Percentiles rank a stretch among this genome's conserved stretches.
These are phyloP conservation scores for Papilio xuthus DNA, from an alignment of 1,140 invertebrate genomes.

Conservation along the genomic window DNA sequence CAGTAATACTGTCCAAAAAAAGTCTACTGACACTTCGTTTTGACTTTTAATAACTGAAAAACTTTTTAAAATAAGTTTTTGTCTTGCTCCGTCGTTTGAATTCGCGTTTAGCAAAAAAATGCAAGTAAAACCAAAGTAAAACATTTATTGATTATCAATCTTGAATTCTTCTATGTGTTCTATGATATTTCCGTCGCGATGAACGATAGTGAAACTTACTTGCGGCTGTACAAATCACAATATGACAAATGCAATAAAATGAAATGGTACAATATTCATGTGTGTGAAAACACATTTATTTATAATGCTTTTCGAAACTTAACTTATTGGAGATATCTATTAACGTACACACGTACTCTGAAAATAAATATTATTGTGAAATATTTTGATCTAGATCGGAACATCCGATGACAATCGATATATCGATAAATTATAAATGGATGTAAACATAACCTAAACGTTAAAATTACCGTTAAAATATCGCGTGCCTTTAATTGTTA, in stretches of 20 bases:
- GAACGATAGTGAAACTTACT: not conserved
- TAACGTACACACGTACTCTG: too few species aligned
- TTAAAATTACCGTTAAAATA: constrained; percentile 7
- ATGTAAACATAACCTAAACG: constrained; percentile 19
- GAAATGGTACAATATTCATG: too few species aligned
- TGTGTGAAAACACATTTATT: too few species aligned
- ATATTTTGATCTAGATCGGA: not conserved
- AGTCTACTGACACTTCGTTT: too few species aligned
- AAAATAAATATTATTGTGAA: too few species aligned
- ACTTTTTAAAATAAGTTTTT: too few species aligned
- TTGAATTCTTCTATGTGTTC: not conserved
- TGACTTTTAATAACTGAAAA: too few species aligned
- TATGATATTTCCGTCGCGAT: not conserved
- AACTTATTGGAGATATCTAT: too few species aligned
- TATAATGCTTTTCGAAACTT: too few species aligned
- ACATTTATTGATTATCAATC: not conserved
- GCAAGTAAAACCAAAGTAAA: not conserved
- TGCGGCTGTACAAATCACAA: not conserved
- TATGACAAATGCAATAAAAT: not conserved
- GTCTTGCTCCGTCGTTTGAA: too few species aligned
- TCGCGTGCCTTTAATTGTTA: not conserved
- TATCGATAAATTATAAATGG: not conserved
- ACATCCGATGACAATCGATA: not conserved
- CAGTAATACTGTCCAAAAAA: too few species aligned
- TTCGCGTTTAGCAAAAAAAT: not conserved